Evolutionary conservation across 2,113 vertebrate genomes (phyloP).

Genomic region (Romanogobio albipinnatus): DNA sequence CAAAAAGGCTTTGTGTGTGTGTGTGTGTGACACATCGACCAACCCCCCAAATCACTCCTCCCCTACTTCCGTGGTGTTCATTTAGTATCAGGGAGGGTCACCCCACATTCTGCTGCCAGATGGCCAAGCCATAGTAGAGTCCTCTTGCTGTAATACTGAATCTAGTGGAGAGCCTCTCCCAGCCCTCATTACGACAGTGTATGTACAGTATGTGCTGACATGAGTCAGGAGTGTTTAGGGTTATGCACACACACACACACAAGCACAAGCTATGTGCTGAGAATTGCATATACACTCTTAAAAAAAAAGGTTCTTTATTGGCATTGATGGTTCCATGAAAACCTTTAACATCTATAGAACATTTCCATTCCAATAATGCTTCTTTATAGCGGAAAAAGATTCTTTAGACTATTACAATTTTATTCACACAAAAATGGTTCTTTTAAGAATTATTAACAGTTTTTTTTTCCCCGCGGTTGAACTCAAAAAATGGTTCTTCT

Average conservation of each 20-base stretch:
- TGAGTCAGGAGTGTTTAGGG: not conserved
- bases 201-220: not conserved
- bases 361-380: not conserved
- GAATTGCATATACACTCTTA: not conserved
- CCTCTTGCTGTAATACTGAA: conserved; percentile 23
- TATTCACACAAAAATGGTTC: not conserved
- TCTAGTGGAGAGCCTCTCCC: not conserved
- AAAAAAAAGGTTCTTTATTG: not conserved
- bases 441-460: no score
- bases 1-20: conserved; percentile 1
- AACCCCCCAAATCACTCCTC: not conserved
- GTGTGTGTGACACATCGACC: not conserved
- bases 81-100: conserved; percentile 21
- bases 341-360: not conserved
- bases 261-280: not conserved
- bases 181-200: not conserved
- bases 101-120: conserved; percentile 31
- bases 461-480: no score
- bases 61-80: not conserved
- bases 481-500: conserved; percentile 34
- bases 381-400: not conserved
- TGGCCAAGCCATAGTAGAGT: conserved; percentile 30
- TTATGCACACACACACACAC: not conserved
- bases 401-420: not conserved
- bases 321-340: not conserved